These are phyloP conservation scores for Microctonus aethiopoides DNA, from an alignment of 2,888 invertebrate species.

Conservation along the genomic window DNA sequence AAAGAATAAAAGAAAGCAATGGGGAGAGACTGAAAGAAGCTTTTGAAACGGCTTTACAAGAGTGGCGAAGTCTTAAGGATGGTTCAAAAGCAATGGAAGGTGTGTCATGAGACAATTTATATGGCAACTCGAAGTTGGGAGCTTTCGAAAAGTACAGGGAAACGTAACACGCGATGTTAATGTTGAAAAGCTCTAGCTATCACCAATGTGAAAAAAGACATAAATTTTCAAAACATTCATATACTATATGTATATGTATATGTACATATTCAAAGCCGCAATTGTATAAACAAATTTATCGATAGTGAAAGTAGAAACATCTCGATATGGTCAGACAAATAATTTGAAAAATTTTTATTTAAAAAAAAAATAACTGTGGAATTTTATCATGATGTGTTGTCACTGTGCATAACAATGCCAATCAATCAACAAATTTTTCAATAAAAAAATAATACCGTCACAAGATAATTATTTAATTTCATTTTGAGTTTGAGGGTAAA, in stretches of 20 bases:
- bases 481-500: neutral
- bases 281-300: neutral
- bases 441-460: no score
- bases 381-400: no score
- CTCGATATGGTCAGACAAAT: neutral
- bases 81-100: neutral
- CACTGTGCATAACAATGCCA: no score
- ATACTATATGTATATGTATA: neutral
- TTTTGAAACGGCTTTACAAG: conserved; percentile 20
- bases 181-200: neutral
- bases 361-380: no score
- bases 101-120: conserved; percentile 28
- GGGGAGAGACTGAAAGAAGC: conserved; percentile 1
- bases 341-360: neutral
- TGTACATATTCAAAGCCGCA: no score
- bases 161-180: neutral
- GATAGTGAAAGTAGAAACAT: neutral
- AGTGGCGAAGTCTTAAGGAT: conserved; percentile 13
- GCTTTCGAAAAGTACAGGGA: neutral
- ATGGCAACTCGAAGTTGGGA: neutral
- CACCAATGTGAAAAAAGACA: neutral
- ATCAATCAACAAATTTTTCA: no score
- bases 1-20: conserved; percentile 1
- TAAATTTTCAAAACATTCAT: neutral
- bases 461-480: neutral